Evolutionary conservation across 92 coral and sea anemone species (phyloP), one percentile per base, ranked within the genome.

Genomic region (Zoanthus sociatus): DNA sequence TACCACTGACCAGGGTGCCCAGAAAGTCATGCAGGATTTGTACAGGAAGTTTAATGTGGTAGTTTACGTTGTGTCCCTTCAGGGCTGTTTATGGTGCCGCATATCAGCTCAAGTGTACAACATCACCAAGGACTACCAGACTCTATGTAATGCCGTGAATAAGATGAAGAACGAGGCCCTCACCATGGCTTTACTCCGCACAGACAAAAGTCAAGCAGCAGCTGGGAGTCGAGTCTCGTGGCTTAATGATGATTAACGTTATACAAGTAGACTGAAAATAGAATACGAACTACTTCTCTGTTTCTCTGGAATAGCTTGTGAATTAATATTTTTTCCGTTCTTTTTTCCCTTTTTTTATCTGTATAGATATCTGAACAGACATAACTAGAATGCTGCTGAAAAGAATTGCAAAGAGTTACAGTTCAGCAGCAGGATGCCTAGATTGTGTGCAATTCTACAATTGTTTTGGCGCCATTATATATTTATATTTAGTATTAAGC

Each of bases 1-100:
- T 50, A 87, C 95, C 13, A 94, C 94, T 12, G 6, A 14, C 1
- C 47, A 78, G 42, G 94, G 94, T 61, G 92, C 81, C 2, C 37
- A 78, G 1, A 72, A 83, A 71, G 81, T 88, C 42, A 88, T 55
- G 17, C 31, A 10, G 9, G 84, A 79, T 47, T 15, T 79, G 55
- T 79, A 61, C 71, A 79, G 42, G 73, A 61, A 17, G 44, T 79
- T 61, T 20, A 61, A 42, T n/a, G 73, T 61, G 56, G 37, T 33
- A n/a, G 73, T 61, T 21, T 61, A 63, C 44, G 53, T 60, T 18
- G 84, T 79, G 73, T 61, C 71, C 6, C 61, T 79, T n/a, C 84
- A 79, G 55, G 16, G 33, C 15, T 79, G 54, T 61, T 21, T 79
- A 15, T 79, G 84, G 84, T 79, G 84, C 32, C 72, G 84, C 18